phyloP scores from a whole-genome alignment of 2,113 vertebrate species.

The Chloebia gouldiae region DNA sequence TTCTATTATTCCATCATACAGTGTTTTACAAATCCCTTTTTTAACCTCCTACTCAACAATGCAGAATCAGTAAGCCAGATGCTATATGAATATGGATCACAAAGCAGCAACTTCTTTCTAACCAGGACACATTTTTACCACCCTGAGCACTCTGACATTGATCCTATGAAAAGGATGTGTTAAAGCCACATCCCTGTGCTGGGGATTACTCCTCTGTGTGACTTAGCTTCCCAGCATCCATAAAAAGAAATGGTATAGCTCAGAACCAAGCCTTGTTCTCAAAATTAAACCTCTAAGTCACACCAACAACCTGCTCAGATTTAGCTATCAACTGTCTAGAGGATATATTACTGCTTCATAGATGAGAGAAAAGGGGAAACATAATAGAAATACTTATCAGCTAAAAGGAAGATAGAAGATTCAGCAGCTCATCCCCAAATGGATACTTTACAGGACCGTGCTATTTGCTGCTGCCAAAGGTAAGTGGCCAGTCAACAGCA shows the following conservation, averaged over 20 bases:
- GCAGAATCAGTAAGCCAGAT: background rate
- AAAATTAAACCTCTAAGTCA: slow-evolving; percentile 2
- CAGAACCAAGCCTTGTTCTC: background rate
- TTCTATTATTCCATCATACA: background rate
- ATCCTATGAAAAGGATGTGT: background rate
- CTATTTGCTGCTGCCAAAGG: background rate
- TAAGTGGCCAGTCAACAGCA: background rate
- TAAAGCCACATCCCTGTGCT: background rate
- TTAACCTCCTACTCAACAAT: background rate
- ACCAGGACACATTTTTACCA: background rate
- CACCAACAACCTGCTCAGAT: background rate
- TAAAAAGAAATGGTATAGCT: background rate
- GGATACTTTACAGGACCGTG: background rate
- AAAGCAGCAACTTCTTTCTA: background rate
- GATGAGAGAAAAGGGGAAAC: background rate
- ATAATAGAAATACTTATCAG: slow-evolving; percentile 18
- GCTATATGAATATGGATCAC: background rate
- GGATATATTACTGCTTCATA: background rate
- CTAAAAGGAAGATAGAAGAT: background rate
- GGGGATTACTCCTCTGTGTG: background rate
- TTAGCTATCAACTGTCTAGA: background rate
- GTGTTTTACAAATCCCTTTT: background rate
- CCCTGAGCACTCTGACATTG: background rate
- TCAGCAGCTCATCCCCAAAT: background rate
- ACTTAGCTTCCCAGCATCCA: background rate